Evolutionary conservation across 1,140 invertebrate genomes (phyloP).

Genomic region (Carposina sasakii): DNA sequence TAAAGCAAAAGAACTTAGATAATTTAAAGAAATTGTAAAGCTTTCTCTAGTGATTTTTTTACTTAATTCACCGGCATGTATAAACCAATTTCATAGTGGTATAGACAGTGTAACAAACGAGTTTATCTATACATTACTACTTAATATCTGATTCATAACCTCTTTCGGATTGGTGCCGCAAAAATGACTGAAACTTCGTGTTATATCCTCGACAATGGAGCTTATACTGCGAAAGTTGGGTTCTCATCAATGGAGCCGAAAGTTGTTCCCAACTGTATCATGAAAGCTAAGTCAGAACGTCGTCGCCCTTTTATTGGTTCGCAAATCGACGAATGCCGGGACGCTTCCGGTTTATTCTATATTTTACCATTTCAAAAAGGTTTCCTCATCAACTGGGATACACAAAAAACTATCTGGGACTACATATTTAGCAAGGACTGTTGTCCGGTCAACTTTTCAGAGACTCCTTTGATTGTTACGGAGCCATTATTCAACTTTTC

Average conservation of each 20-base stretch:
- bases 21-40: too few relatives aligned
- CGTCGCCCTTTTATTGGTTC: slow-evolving; percentile 92
- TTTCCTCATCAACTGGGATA: slow-evolving; percentile 96
- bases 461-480: slow-evolving; percentile 90
- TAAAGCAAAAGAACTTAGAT: too few relatives aligned
- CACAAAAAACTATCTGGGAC: slow-evolving; percentile 97
- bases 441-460: slow-evolving; percentile 83
- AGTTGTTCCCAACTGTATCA: slow-evolving; percentile 95
- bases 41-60: too few relatives aligned
- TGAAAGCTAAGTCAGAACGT: slow-evolving; percentile 97
- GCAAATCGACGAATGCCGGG: slow-evolving; percentile 90
- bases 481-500: slow-evolving; percentile 97
- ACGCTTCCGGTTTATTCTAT: slow-evolving; percentile 95
- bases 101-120: too few relatives aligned
- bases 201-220: slow-evolving; percentile 92
- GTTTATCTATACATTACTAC: too few relatives aligned
- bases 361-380: slow-evolving; percentile 96
- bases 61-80: too few relatives aligned
- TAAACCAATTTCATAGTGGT: too few relatives aligned
- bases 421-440: slow-evolving; percentile 93
- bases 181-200: slow-evolving; percentile 60
- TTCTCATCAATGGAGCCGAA: slow-evolving; percentile 80
- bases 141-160: too few relatives aligned
- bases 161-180: too few relatives aligned
- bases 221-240: slow-evolving; percentile 87